Evolutionary conservation across 2,797 vertebrate species (phyloP), one percentile per base, ranked within the genome.

Genomic region (Bufotes viridis): DNA sequence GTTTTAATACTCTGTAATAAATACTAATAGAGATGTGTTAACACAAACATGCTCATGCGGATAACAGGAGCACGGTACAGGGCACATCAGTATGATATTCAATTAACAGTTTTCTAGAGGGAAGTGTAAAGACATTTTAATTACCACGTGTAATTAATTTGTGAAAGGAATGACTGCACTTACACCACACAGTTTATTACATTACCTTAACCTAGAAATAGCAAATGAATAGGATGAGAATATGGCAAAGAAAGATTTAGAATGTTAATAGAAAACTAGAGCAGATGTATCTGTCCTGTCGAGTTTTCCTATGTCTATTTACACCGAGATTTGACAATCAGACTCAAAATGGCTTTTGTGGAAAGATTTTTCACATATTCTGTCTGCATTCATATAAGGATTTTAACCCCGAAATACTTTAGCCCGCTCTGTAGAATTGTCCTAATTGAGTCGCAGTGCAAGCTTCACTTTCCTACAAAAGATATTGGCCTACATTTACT

Each of bases 101-200:
- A 84, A 82, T 74, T 85, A 89, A 51, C 63, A 85, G 72, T 72
- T 89, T 81, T 74, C 74, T 51, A 76, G n/a, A 78, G 80, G 70
- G 60, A 49, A 49, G 84, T 85, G 81, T 78, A 63, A 82, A 76
- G 65, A 88, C 63, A 60, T 76, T 89, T 82, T 78, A 84, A 87
- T 87, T 84, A 81, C 24, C 61, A 63, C 20, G 8, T 55, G 34
- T 72, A 53, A 78, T 87, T 79, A 82, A 82, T 79, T 85, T 85
- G n/a, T 72, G 5, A 51, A 85, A 81, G 60, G 24, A 63, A 78
- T 57, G 42, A 67, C 57, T 85, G 78, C 10, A 61, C 55, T 70
- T 75, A 65, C 63, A 67, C n/a, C 12, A 42, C 60, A 24, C 20
- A 9, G 55, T 84, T 90, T 86, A 84, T 85, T 86, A 65, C 72